Percentiles rank a stretch among this genome's conserved stretches.
Conservation (phyloP, 2,113 vertebrate genomes). For the Xenus cinereus region DNA sequence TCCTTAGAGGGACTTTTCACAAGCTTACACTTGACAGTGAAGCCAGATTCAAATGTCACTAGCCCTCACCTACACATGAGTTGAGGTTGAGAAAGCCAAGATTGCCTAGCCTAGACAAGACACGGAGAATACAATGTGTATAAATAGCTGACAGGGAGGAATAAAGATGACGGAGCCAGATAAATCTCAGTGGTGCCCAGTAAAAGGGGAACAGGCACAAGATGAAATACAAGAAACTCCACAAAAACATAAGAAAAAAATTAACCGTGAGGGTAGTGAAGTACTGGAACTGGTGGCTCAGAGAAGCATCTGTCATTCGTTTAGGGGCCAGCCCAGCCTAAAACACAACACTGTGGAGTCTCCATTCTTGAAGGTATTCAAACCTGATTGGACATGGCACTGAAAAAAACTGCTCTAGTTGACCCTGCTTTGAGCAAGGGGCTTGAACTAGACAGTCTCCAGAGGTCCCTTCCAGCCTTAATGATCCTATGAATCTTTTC, state of each 20-base stretch:
- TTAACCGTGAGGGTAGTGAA: background rate
- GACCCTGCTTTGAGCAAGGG: background rate
- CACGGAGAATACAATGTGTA: background rate
- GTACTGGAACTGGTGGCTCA: background rate
- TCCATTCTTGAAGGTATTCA: background rate
- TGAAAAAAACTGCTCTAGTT: background rate
- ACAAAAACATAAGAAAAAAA: background rate
- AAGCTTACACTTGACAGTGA: background rate
- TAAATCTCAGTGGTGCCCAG: background rate
- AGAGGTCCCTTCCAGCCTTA: background rate
- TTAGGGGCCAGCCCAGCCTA: background rate
- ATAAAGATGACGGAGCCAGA: background rate
- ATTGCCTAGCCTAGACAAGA: background rate
- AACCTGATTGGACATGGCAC: background rate
- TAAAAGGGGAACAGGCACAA: background rate
- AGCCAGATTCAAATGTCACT: background rate
- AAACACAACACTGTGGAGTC: background rate
- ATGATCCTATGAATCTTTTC: background rate
- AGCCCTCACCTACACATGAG: background rate
- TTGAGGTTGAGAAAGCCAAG: background rate
- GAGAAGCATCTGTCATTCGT: background rate
- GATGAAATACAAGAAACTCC: background rate
- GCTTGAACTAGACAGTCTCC: background rate
- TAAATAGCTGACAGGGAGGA: background rate
- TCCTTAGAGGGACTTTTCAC: background rate